Evolutionary conservation across 2,888 invertebrate genomes (phyloP), one percentile per base, ranked within the genome.

Genomic region (Carabus problematicus): DNA sequence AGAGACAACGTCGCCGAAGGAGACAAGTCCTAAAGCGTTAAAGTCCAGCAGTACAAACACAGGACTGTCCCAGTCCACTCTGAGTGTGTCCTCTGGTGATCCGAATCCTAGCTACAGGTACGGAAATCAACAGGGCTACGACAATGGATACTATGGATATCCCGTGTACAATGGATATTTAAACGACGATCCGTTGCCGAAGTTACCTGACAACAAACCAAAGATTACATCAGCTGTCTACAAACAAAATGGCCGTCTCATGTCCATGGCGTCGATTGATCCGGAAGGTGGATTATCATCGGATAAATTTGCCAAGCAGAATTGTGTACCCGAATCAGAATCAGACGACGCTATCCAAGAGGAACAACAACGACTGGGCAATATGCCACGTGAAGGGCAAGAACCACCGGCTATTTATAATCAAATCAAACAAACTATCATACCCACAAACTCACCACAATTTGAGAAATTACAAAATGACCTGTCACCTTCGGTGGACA

Each of bases 121-220:
- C 78, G 90, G 93, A 66, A 92, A 91, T 78, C 94, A 94, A 80
- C 84, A 88, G 74, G 88, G 91, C 29, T 93, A 93, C 77, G 90
- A 91, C 67, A 86, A 88, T 74, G 91, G 91, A 45, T 87, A 87
- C 70, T 89, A 89, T 70, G 91, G 90, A 7, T 91, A 91, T 77
- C 87, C 88, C 47, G 80, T 86, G 29, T 89, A 89, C 76, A 83
- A 84, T 56, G 88, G 87, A 11, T 88, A 88, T 75, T 84, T 85
- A 14, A 80, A 84, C 61, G 81, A 82, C 70, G 74, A 71, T 59
- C 75, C 73, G 49, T 70, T 62, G 8, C 54, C 56, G 1, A 42
- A 63, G 55, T 72, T 84, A 0, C 83, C 83, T 67, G 83, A 84
- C 12, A 85, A 85, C 72, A 89, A 88, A 72, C 90, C 91, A 3